A percentile compares a stretch with the other conserved stretches of the same genome.
Conservation (phyloP, 2,113 vertebrate genomes). For the Rutilus rutilus region DNA sequence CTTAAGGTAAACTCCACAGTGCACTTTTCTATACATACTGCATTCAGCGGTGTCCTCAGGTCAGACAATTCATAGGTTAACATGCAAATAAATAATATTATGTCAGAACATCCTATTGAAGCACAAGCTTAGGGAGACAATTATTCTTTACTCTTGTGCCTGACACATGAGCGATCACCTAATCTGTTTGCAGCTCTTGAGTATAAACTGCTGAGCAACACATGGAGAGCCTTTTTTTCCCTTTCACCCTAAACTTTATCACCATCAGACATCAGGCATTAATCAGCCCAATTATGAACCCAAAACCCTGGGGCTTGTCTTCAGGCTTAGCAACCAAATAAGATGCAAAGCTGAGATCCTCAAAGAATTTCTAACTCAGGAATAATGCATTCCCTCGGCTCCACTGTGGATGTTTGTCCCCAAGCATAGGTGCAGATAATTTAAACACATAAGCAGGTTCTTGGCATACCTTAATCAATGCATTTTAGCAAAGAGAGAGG, state of each 20-base stretch:
- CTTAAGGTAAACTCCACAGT: slow-evolving; percentile 34
- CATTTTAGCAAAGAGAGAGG: slow-evolving; percentile 72
- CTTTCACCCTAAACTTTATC: slow-evolving; percentile 68
- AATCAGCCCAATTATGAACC: slow-evolving; percentile 78
- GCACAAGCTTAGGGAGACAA: slow-evolving; percentile 19
- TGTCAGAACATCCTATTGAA: neutral
- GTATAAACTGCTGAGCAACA: slow-evolving; percentile 35
- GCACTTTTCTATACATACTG: slow-evolving; percentile 27
- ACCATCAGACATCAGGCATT: slow-evolving; percentile 73
- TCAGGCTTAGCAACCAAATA: slow-evolving; percentile 75
- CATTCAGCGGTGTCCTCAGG: slow-evolving; percentile 48
- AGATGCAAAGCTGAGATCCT: slow-evolving; percentile 81
- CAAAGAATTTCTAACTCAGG: slow-evolving; percentile 79
- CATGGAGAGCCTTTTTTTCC: slow-evolving; percentile 53
- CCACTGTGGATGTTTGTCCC: slow-evolving; percentile 74
- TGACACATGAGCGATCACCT: slow-evolving; percentile 43
- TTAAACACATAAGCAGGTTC: slow-evolving; percentile 84
- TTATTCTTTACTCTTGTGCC: slow-evolving; percentile 33
- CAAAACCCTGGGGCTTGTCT: slow-evolving; percentile 73
- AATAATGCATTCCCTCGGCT: slow-evolving; percentile 77
- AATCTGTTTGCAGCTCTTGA: slow-evolving; percentile 39
- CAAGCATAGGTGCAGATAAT: slow-evolving; percentile 78
- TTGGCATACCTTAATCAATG: slow-evolving; percentile 80
- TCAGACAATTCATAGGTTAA: slow-evolving; percentile 40
- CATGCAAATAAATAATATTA: slow-evolving; percentile 26